phyloP scores from a whole-genome alignment of 2,113 vertebrate genomes.

The Scortum barcoo region DNA sequence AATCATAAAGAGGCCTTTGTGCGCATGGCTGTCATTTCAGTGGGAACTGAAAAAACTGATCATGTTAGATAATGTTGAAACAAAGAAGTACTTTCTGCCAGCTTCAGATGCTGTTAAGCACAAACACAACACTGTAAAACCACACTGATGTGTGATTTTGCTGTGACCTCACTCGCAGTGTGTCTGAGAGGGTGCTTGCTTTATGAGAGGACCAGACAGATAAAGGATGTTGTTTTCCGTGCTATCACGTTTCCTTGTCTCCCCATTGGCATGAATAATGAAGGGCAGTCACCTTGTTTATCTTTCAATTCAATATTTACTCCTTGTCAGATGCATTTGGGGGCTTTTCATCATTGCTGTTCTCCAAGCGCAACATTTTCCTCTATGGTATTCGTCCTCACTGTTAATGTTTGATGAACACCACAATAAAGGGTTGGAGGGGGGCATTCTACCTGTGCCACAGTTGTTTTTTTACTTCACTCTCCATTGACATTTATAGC shows the following conservation, averaged over 20 bases:
- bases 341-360: constrained; percentile 81
- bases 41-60: constrained; percentile 50
- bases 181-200: constrained; percentile 25
- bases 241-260: constrained; percentile 63
- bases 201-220: constrained; percentile 52
- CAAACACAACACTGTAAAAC: constrained; percentile 14
- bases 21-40: constrained; percentile 40
- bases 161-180: constrained; percentile 23
- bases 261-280: constrained; percentile 75
- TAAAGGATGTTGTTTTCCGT: constrained; percentile 59
- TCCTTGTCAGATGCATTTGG: constrained; percentile 84
- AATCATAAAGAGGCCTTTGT: constrained; percentile 38
- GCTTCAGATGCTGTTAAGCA: neutral
- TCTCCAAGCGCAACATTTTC: constrained; percentile 66
- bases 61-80: constrained; percentile 48
- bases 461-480: constrained; percentile 55
- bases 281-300: constrained; percentile 82
- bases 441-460: constrained; percentile 55
- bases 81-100: constrained; percentile 16
- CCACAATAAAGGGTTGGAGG: constrained; percentile 52
- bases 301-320: constrained; percentile 86
- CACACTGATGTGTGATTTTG: neutral
- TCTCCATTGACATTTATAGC: constrained; percentile 58
- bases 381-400: constrained; percentile 66
- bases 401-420: constrained; percentile 81